Evolutionary conservation across 2,797 vertebrate genomes (phyloP), one percentile per base, ranked within the genome.

Genomic region (Heliangelus exortis): DNA sequence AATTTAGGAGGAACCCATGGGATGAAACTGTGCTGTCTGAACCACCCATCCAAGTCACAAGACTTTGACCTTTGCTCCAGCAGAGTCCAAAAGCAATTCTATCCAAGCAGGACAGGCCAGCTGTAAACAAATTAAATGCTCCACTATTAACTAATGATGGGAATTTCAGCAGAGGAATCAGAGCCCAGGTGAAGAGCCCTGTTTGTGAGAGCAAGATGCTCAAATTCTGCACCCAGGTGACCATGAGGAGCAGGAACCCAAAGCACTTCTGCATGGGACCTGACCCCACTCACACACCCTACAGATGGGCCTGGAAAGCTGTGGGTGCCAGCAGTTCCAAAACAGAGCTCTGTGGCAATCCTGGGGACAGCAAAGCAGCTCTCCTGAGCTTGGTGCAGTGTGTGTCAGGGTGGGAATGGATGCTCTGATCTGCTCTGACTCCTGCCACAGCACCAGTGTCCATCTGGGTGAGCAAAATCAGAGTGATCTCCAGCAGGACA

Each of bases 401-500:
- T 7, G 12, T n/a, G 26, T 10, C 26, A 4, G 43, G 25, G 57
- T 34, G 13, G 51, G 55, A 55, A 31, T 14, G 15, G 4, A 33
- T 2, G 1, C n/a, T 21, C 16, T 33, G 28, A 17, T 51, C 50
- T 50, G 16, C 10, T 29, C 19, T 6, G 39, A 54, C 47, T 19
- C 16, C 21, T 36, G 51, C 18, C 39, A n/a, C 0, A 1, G 3
- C 22, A 31, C 15, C 3, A 2, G 12, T 18, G 11, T 29, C 29
- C 45, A 18, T 13, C 28, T 1, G 1, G 19, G 33, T 41, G 39
- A 41, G 39, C 39, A 41, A 41, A 41, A 41, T 41, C 39, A 41
- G 39, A 39, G 39, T 41, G 13, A 41, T 41, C 39, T 41, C 39
- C 18, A 18, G 29, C 41, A 62, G 29, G 16, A 36, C 54, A 12